Conservation (phyloP, 2,797 vertebrate genomes). For the Margarornis squamiger region DNA sequence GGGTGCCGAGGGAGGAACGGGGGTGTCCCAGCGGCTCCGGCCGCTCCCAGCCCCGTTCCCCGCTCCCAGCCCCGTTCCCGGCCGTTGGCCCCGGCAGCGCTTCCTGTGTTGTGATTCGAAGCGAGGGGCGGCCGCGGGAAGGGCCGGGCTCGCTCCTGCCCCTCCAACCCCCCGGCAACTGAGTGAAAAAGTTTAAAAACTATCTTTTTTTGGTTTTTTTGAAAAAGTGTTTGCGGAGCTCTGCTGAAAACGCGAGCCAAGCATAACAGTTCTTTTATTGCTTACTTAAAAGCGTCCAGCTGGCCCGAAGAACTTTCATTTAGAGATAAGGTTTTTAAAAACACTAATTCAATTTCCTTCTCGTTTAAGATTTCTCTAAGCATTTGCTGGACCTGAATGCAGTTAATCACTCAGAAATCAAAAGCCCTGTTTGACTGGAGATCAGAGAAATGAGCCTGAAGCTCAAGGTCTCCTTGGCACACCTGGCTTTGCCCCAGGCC, state of each 20-base stretch:
- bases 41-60: background rate
- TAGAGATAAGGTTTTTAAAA: background rate
- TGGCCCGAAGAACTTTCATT: background rate
- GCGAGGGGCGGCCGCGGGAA: background rate
- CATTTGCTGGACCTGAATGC: background rate
- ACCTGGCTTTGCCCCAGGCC: background rate
- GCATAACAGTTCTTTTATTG: background rate
- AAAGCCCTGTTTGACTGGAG: background rate
- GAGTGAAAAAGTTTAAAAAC: background rate
- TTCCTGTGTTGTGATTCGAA: conserved; percentile 52
- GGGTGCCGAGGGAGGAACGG: too few species aligned
- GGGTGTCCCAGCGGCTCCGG: too few species aligned
- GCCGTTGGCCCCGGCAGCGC: background rate
- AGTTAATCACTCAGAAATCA: background rate
- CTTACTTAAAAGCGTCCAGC: background rate
- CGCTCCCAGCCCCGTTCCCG: background rate
- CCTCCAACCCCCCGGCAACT: background rate
- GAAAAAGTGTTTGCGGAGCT: fast-evolving
- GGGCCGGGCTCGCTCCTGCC: background rate
- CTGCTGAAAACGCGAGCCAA: background rate
- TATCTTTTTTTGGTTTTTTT: background rate
- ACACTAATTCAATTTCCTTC: background rate
- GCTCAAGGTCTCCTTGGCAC: background rate
- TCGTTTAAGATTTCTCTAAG: fast-evolving
- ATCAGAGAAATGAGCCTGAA: fast-evolving